Conservation (phyloP, 2,888 invertebrate genomes). For the Allacma fusca region DNA sequence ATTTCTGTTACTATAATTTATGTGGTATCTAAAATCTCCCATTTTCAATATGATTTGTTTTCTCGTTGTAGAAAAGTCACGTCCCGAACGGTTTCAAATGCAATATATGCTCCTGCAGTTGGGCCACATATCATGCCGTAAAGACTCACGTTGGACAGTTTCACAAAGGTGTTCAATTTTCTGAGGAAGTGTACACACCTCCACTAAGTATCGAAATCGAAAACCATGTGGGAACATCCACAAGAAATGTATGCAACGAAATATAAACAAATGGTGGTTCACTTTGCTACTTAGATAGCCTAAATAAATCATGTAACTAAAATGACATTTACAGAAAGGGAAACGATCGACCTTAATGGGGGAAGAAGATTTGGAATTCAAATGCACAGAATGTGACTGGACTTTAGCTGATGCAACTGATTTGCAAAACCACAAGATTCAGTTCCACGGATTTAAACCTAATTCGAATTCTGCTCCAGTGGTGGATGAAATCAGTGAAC, state of each 20-base stretch:
- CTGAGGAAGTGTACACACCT: neutral
- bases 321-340: neutral
- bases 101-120: conserved; percentile 20
- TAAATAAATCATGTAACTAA: no score
- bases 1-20: no score
- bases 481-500: neutral
- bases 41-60: neutral
- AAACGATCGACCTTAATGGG: neutral
- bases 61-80: conserved; percentile 26
- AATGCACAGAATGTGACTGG: conserved; percentile 44
- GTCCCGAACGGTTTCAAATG: conserved; percentile 28
- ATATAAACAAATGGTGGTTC: no score
- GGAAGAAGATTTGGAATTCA: conserved; percentile 33
- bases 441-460: conserved; percentile 43
- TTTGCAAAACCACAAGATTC: conserved; percentile 41
- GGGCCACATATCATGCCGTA: neutral
- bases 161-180: conserved; percentile 15
- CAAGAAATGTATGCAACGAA: neutral
- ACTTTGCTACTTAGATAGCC: no score
- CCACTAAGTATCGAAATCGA: neutral
- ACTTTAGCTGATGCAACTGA: conserved; percentile 40
- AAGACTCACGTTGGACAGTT: conserved; percentile 19
- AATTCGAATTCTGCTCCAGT: conserved; percentile 9
- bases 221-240: neutral
- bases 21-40: no score